A percentile compares a stretch with the other conserved stretches of the same genome.
phyloP scores from a whole-genome alignment of 1,140 invertebrate genomes.

The Zaprionus lachaisei region DNA sequence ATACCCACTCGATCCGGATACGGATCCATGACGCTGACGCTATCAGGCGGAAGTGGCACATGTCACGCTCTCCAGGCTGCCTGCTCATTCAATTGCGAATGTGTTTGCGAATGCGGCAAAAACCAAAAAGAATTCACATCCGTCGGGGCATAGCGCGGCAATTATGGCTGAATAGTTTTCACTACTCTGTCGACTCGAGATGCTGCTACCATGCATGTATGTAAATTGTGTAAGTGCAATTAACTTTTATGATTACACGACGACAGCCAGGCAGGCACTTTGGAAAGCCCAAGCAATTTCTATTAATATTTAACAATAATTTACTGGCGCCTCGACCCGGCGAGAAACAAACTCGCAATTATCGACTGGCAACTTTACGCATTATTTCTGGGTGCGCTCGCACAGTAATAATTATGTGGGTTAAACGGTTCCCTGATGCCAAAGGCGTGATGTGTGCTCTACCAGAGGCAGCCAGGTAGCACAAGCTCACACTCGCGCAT shows the following conservation, averaged over 20 bases:
- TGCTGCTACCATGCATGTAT: neutral
- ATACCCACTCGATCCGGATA: slow-evolving; percentile 65
- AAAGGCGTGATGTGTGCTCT: slow-evolving; percentile 59
- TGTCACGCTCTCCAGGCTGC: slow-evolving; percentile 68
- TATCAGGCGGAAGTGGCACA: slow-evolving; percentile 82
- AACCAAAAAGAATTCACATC: slow-evolving; percentile 60
- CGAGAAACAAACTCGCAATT: slow-evolving; percentile 43
- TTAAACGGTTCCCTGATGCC: slow-evolving; percentile 60
- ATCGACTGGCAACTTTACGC: slow-evolving; percentile 69
- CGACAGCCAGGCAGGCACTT: slow-evolving; percentile 6
- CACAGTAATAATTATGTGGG: slow-evolving; percentile 78
- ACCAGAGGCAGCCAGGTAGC: slow-evolving; percentile 34
- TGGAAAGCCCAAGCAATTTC: slow-evolving; percentile 23
- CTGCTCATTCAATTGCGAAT: slow-evolving; percentile 69
- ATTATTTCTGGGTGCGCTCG: slow-evolving; percentile 50
- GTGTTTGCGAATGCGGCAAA: slow-evolving; percentile 39
- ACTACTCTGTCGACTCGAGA: slow-evolving; percentile 14
- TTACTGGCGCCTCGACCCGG: slow-evolving; percentile 27
- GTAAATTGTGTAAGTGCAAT: slow-evolving; percentile 52
- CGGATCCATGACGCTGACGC: slow-evolving; percentile 70
- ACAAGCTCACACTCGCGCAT: slow-evolving; percentile 33
- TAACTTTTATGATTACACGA: slow-evolving; percentile 69
- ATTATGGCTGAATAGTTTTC: slow-evolving; percentile 67
- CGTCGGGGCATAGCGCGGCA: slow-evolving; percentile 58
- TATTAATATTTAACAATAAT: slow-evolving; percentile 75